A percentile compares a stretch with the other conserved stretches of the same genome.
These are phyloP conservation scores for Cryptophagus acutangulus DNA, from an alignment of 2,888 invertebrate species.

Conservation along the genomic window DNA sequence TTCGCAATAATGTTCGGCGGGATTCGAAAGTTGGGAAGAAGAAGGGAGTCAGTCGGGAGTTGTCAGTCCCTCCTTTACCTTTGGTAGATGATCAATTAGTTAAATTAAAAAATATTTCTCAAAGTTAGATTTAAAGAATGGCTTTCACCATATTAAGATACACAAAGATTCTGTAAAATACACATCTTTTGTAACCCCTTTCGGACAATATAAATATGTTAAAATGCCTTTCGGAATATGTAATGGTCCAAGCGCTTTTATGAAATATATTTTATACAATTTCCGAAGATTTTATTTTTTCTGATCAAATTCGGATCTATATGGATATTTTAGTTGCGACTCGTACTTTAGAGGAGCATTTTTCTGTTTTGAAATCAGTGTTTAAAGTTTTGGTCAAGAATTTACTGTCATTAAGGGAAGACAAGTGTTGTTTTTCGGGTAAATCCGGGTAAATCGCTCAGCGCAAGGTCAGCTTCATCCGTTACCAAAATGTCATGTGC, in stretches of 20 bases:
- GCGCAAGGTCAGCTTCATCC: slow-evolving; percentile 1
- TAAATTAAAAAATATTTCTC: no score
- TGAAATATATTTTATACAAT: not conserved
- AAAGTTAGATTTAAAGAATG: no score
- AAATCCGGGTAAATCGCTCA: not conserved
- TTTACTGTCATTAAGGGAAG: slow-evolving; percentile 13
- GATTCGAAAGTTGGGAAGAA: no score
- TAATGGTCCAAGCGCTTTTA: not conserved
- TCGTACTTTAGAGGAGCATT: slow-evolving; percentile 12
- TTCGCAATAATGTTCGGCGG: no score
- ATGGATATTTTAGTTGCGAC: slow-evolving; percentile 16
- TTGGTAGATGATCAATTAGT: not conserved
- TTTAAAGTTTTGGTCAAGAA: slow-evolving; percentile 9
- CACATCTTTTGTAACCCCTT: no score
- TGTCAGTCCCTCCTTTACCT: no score
- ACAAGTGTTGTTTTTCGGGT: slow-evolving; percentile 26
- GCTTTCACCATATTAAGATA: not conserved
- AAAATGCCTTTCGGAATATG: not conserved
- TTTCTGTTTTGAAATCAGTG: slow-evolving; percentile 10
- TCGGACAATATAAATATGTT: not conserved
- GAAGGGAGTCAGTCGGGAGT: no score
- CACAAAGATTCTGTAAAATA: not conserved
- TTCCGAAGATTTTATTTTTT: not conserved
- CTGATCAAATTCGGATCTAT: slow-evolving; percentile 12
- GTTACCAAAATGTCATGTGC: slow-evolving; percentile 6